A percentile compares a stretch with the other conserved stretches of the same genome.
phyloP scores from a whole-genome alignment of 2,888 invertebrate species.

The Agriotes lineatus region DNA sequence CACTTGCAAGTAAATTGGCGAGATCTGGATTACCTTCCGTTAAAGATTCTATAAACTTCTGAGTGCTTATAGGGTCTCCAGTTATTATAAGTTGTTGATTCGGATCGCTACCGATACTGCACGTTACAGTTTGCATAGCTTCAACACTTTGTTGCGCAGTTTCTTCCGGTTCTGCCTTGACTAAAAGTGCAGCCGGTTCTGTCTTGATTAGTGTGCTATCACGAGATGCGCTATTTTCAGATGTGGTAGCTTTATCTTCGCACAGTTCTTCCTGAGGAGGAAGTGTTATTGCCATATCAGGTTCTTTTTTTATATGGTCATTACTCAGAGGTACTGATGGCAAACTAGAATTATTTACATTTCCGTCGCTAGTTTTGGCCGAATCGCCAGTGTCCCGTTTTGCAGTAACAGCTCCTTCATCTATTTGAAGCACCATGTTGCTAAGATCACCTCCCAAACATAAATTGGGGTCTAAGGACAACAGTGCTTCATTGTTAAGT shows the following conservation, averaged over 20 bases:
- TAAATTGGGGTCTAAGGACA: constrained; percentile 70
- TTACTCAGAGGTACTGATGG: constrained; percentile 10
- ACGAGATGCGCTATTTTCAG: background rate
- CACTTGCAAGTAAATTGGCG: constrained; percentile 62
- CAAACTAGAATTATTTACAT: background rate
- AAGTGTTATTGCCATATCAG: constrained; percentile 6
- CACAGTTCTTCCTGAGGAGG: background rate
- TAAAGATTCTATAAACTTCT: constrained; percentile 64
- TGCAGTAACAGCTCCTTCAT: constrained; percentile 59
- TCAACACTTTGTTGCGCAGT: constrained; percentile 58
- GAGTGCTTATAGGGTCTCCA: constrained; percentile 64
- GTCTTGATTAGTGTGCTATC: too few relatives aligned
- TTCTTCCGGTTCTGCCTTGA: background rate
- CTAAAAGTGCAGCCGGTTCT: constrained; percentile 20
- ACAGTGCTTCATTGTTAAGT: constrained; percentile 77
- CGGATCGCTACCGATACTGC: constrained; percentile 54
- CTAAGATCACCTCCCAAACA: constrained; percentile 65
- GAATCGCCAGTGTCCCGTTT: constrained; percentile 24
- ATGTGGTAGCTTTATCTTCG: background rate
- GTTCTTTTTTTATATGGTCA: constrained; percentile 34
- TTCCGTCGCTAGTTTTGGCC: background rate
- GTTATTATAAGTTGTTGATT: constrained; percentile 64
- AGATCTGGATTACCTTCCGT: constrained; percentile 64
- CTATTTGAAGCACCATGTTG: constrained; percentile 70
- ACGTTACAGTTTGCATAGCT: constrained; percentile 54